Conservation (phyloP, 2,888 invertebrate species). For the Drosophila dives region DNA sequence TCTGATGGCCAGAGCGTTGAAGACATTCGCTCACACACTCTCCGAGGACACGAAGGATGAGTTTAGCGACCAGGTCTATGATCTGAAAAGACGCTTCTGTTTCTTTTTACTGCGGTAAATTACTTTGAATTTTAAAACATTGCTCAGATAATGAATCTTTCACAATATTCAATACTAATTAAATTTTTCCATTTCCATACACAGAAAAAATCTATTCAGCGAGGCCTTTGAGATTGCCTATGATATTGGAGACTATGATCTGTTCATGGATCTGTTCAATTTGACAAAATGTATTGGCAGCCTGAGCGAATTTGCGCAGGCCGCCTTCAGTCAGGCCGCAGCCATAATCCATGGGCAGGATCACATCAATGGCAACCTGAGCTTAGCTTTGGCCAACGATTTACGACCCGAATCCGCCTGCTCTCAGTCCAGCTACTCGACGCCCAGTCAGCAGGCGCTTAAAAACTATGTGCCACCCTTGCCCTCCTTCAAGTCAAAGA, state of each 20-base stretch:
- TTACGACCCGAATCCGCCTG: constrained; percentile 88
- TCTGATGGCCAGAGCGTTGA: constrained; percentile 91
- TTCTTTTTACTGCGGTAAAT: constrained; percentile 91
- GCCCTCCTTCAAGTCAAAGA: constrained; percentile 83
- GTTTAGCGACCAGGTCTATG: constrained; percentile 91
- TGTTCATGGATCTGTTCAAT: constrained; percentile 93
- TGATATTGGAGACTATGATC: constrained; percentile 93
- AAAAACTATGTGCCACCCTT: constrained; percentile 84
- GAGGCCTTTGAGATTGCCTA: constrained; percentile 94
- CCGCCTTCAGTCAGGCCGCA: constrained; percentile 89
- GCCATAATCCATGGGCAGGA: constrained; percentile 81
- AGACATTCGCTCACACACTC: constrained; percentile 90
- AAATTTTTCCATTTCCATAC: not conserved
- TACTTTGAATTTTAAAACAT: not conserved
- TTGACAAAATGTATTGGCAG: constrained; percentile 88
- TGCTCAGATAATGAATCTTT: not conserved
- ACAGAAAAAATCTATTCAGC: constrained; percentile 89
- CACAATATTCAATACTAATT: not conserved
- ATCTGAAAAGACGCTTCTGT: constrained; percentile 94
- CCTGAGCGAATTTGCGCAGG: constrained; percentile 87
- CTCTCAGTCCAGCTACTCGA: constrained; percentile 89
- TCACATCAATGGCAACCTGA: constrained; percentile 65
- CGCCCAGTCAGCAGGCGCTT: constrained; percentile 62
- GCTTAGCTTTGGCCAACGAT: constrained; percentile 61
- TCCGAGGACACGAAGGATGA: constrained; percentile 89